Evolutionary conservation across 2,113 vertebrate species (phyloP), one percentile per base, ranked within the genome.

Genomic region (Menura novaehollandiae): DNA sequence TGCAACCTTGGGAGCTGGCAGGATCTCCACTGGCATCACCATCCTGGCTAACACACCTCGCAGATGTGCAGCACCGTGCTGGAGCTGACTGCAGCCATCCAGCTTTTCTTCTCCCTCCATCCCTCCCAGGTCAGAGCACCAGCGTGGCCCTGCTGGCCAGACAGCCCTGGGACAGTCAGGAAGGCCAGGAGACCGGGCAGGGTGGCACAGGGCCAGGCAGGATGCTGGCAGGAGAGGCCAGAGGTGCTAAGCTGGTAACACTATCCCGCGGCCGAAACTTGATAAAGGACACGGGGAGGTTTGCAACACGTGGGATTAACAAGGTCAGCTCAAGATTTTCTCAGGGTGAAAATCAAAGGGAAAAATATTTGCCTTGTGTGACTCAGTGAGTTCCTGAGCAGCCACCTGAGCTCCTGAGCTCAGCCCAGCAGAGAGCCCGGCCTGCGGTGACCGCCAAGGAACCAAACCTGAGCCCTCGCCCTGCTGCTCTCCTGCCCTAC

Each of bases 281-380:
- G 81, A 92, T 82, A 88, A 94, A 82, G 91, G 77, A n/a, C 30
- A 3, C 51, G 67, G 81, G 53, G 43, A 81, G 71, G 76, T 74
- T 94, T 55, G 95, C 35, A 51, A 63, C 7, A 5, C 6, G 2
- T 12, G 10, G 88, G 89, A 93, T 96, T 94, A 90, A 60, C 96
- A 93, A 94, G 91, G 93, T 90, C 91, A 63, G 85, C 82, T 56
- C 10, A 1, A 88, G 92, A 88, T 80, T 93, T 96, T 88, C 92
- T 86, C 92, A 88, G 96, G 93, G 83, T 96, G 93, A 96, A 90
- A 96, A 95, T 93, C 95, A 95, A 89, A 86, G 90, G 79, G 82
- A 49, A 88, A 94, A 95, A 92, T 95, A 94, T 95, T 96, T 94
- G 88, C 75, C 64, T 88, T 83, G 95, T 59, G 95, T 92, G 95